Base-by-base conservation (phyloP, 53 echinoderm and acorn worm species). In the Pentamera pediparva region DNA sequence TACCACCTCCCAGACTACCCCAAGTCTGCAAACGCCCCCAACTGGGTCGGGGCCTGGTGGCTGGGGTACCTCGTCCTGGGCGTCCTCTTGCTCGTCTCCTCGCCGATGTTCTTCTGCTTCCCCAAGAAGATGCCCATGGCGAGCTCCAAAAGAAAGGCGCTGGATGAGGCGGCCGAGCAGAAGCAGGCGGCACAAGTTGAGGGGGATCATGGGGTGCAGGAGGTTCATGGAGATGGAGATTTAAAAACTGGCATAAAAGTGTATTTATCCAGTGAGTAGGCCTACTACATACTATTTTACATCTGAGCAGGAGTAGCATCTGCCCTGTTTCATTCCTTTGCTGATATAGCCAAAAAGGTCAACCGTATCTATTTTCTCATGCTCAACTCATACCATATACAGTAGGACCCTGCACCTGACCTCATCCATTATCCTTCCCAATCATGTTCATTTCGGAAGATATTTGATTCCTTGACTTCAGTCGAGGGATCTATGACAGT, bases 1-100 rank as follows among this genome's bases (percentile, higher is more conserved):
- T 45, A 28, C 0, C 11, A 45, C 10, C 43, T 28, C 12, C 27
- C 15, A 12, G 47, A 32, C 5, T 69, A 69, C 27, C 70, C 70
- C 19, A 48, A 41, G 3, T 18, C 29, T 29, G 28, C 48, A 41
- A 31, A 21, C 18, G 47, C 43, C 49, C 47, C 70, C 4, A 69
- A 69, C 40, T 69, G 70, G 70, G 47, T 69, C 3, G 70, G 70
- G 20, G 70, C 70, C 8, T 69, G 70, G 70, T 69, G 70, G 70
- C 32, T 69, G 27, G 70, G 70, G 11, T 69, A 69, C 34, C 70
- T 69, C 47, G 25, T 69, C 9, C 28, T 47, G 4, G 70, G 47
- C 11, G 11, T 69, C 5, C 32, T 69, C 30, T 27, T 48, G 4
- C 29, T 69, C 21, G 21, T 19, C 18, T 3, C 26, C 12, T 20